These are phyloP conservation scores for Poecilia wingei DNA, from an alignment of 2,797 vertebrate species.

Conservation along the genomic window DNA sequence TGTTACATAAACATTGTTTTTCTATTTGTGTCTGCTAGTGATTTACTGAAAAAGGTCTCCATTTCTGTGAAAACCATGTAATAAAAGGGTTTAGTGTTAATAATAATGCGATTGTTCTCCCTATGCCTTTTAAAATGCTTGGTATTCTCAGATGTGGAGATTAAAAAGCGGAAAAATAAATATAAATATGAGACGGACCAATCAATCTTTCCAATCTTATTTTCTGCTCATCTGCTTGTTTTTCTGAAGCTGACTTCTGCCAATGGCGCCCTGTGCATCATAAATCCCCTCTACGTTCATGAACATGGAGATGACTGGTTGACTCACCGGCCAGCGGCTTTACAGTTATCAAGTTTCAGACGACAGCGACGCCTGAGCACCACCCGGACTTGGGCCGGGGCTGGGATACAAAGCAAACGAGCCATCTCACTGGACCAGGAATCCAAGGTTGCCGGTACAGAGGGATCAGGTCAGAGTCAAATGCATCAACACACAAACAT, in stretches of 20 bases:
- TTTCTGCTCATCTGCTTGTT: slow-evolving; percentile 1
- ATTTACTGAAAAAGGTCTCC: not conserved
- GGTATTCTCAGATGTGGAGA: not conserved
- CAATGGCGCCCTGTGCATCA: slow-evolving; percentile 81
- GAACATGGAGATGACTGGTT: slow-evolving; percentile 86
- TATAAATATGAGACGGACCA: not conserved
- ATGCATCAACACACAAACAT: not conserved
- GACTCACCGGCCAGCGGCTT: slow-evolving; percentile 25
- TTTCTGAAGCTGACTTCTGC: slow-evolving; percentile 68
- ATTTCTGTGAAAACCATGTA: too few relatives aligned
- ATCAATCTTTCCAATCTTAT: not conserved
- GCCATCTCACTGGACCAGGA: slow-evolving; percentile 68
- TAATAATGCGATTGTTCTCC: not conserved
- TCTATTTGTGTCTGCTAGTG: not conserved
- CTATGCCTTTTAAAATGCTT: not conserved
- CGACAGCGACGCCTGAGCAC: slow-evolving; percentile 70
- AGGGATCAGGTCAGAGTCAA: slow-evolving; percentile 49
- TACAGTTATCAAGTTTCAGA: slow-evolving; percentile 64
- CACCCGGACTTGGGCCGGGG: slow-evolving; percentile 78
- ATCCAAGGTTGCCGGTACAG: not conserved
- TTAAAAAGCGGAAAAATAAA: not conserved
- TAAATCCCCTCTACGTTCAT: slow-evolving; percentile 86
- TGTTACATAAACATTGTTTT: not conserved
- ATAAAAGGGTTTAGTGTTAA: not conserved
- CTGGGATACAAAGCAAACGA: slow-evolving; percentile 79